Conservation (phyloP, 2,797 vertebrate species). For the Pseudotriccus pelzelni region DNA sequence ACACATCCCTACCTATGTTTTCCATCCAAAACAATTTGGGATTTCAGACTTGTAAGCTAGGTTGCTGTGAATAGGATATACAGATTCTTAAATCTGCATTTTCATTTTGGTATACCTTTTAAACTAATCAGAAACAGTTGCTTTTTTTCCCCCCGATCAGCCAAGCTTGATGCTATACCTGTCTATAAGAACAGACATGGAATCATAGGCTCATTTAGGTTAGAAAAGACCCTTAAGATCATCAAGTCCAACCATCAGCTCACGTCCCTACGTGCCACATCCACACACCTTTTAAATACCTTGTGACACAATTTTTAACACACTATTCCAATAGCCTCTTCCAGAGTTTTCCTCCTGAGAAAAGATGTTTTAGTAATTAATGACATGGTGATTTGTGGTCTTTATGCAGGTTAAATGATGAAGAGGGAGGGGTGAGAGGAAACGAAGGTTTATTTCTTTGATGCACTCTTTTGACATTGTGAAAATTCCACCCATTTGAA, state of each 20-base stretch:
- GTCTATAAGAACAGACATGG: not conserved
- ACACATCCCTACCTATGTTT: not conserved
- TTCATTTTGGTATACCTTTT: not conserved
- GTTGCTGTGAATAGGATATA: not conserved
- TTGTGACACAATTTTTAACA: not conserved
- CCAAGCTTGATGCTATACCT: not conserved
- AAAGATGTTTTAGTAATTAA: not conserved
- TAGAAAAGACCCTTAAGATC: not conserved
- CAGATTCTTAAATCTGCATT: not conserved
- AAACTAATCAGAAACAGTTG: not conserved
- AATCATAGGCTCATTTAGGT: not conserved
- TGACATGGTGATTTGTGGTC: not conserved
- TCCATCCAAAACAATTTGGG: not conserved
- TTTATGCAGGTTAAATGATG: conserved; percentile 29
- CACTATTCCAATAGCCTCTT: not conserved
- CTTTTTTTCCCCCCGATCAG: fast-evolving
- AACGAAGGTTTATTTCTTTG: conserved; percentile 35
- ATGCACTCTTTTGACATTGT: not conserved
- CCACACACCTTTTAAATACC: not conserved
- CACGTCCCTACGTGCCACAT: not conserved
- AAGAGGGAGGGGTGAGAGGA: conserved; percentile 21
- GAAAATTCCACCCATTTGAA: conserved; percentile 16
- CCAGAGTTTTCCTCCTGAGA: not conserved
- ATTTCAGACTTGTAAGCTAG: not conserved
- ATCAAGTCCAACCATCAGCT: not conserved